Conservation (phyloP, 2,888 invertebrate species). For the Flabesymbios commensalis region DNA sequence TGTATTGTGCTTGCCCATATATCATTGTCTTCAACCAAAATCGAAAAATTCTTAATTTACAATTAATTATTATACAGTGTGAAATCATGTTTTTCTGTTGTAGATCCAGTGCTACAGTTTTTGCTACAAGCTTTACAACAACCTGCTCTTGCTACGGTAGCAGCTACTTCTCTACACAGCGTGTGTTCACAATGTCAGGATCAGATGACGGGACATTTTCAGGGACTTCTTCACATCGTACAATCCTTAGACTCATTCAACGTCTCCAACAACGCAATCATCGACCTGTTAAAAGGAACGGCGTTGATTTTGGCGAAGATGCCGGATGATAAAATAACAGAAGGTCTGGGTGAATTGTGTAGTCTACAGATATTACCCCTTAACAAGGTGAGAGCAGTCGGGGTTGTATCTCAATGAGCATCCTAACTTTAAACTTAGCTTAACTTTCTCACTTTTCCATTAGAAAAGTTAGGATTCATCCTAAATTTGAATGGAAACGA, state of each 20-base stretch:
- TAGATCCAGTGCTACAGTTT: conserved; percentile 80
- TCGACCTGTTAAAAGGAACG: conserved; percentile 65
- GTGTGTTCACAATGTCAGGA: conserved; percentile 82
- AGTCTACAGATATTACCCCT: conserved; percentile 76
- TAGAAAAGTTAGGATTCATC: no score
- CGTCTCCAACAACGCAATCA: conserved; percentile 54
- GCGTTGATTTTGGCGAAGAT: conserved; percentile 67
- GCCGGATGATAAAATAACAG: conserved; percentile 61
- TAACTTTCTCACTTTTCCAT: no score
- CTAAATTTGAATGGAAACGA: no score
- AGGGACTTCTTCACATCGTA: conserved; percentile 68
- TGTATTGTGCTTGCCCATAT: no score
- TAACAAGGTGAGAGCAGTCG: conserved; percentile 39
- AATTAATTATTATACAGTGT: no score
- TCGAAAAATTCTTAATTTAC: no score
- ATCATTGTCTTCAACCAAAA: no score
- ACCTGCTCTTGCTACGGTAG: conserved; percentile 66
- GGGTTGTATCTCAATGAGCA: not conserved
- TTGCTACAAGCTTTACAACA: conserved; percentile 67
- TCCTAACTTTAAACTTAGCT: no score
- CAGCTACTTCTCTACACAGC: conserved; percentile 82
- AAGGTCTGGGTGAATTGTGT: conserved; percentile 78
- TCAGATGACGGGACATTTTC: conserved; percentile 79
- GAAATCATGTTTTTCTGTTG: conserved; percentile 29
- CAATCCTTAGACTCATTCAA: conserved; percentile 56